Evolutionary conservation across 2,888 invertebrate species (phyloP), one percentile per base, ranked within the genome.

Genomic region (Rutpela maculata): DNA sequence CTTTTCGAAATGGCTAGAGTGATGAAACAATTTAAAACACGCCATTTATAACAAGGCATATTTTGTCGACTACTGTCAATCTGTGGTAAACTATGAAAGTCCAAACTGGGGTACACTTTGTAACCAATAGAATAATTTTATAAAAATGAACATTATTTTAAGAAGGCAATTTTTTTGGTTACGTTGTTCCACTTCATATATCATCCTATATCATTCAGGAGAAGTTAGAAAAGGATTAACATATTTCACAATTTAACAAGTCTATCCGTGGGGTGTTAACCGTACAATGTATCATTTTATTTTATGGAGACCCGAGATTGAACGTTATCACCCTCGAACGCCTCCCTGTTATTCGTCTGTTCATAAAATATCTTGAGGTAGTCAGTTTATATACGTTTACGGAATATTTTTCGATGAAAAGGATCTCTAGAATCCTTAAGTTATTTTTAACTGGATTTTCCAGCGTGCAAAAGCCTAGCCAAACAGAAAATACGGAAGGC

Each of bases 241-340:
- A 50, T 50, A 50, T 50, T 50, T 43, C 43, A 43, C 43, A 15
- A 43, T 43, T 50, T 50, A 50, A 50, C 50, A 50, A 50, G 50
- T 50, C n/a, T 50, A n/a, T 50, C 50, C n/a, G 50, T n/a, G 50
- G 50, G 50, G 50, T 6, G 50, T 50, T 50, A 50, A 50, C 15
- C 50, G n/a, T n/a, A 15, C 50, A n/a, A 50, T 50, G 15, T n/a
- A 50, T 50, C 50, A 50, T n/a, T n/a, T 50, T 50, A 50, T 50
- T 50, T 50, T 50, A 50, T 43, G 15, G 4, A 43, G 43, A 15
- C 50, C 22, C n/a, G n/a, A 50, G 50, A 50, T 50, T 50, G 50
- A 50, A 50, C 50, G 50, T 12, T 43, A 43, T 12, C 50, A 50
- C n/a, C n/a, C n/a, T 50, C n/a, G n/a, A 50, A 5, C 6, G 50